Evolutionary conservation across 2,888 invertebrate genomes (phyloP).

Genomic region (Ormyrus nitidulus): DNA sequence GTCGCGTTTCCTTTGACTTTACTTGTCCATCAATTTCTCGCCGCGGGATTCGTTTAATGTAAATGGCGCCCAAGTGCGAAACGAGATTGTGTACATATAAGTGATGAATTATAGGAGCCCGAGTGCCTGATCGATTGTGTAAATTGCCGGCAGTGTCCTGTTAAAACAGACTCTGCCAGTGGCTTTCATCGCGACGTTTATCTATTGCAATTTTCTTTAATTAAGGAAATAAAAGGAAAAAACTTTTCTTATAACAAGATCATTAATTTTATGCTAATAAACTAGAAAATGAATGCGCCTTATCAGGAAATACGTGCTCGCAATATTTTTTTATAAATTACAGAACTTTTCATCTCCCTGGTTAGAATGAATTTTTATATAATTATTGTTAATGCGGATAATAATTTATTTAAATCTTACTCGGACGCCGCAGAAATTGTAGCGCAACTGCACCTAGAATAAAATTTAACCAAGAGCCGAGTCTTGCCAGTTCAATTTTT

Average conservation of each 20-base stretch:
- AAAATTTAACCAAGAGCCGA: not conserved
- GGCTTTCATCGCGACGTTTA: conserved; percentile 29
- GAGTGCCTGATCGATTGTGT: conserved; percentile 31
- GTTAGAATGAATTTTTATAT: conserved; percentile 1
- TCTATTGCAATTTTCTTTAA: conserved; percentile 42
- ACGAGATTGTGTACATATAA: not conserved
- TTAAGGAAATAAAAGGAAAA: conserved; percentile 39
- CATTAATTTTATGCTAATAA: conserved; percentile 48
- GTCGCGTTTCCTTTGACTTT: conserved; percentile 12
- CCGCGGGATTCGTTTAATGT: not conserved
- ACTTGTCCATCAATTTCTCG: not conserved
- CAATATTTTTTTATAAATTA: conserved; percentile 27
- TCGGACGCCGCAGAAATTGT: conserved; percentile 4
- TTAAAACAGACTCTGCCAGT: not conserved
- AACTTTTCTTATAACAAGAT: conserved; percentile 40
- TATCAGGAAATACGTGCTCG: conserved; percentile 28
- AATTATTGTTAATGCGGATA: conserved; percentile 13
- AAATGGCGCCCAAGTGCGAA: not conserved
- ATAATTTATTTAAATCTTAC: conserved; percentile 32
- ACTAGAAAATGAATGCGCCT: conserved; percentile 34
- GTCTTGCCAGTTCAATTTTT: no score
- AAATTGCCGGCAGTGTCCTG: conserved; percentile 25
- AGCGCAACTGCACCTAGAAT: not conserved
- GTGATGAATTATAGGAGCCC: not conserved
- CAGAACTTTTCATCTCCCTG: not conserved